A percentile compares a stretch with the other conserved stretches of the same genome.
Conservation (phyloP, 2,113 vertebrate genomes). For the Nannospalax galili region DNA sequence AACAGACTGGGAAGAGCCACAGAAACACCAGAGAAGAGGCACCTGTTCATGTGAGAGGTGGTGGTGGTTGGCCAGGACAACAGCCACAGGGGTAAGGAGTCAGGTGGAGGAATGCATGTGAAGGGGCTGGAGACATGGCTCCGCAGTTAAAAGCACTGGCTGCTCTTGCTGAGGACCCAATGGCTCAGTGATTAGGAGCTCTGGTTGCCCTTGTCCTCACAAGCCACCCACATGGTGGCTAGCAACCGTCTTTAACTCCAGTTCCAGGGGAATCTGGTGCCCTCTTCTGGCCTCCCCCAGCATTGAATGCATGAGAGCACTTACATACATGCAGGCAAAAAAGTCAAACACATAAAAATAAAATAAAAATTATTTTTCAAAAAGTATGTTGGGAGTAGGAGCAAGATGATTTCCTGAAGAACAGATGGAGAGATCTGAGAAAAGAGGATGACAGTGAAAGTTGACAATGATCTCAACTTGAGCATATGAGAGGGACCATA, state of each 20-base stretch:
- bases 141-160: too few relatives aligned
- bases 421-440: neutral
- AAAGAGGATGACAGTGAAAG: neutral
- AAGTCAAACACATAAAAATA: too few relatives aligned
- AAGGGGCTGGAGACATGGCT: too few relatives aligned
- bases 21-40: neutral
- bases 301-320: too few relatives aligned
- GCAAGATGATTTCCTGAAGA: neutral
- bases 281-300: too few relatives aligned
- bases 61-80: neutral
- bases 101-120: neutral
- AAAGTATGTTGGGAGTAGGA: neutral
- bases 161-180: too few relatives aligned
- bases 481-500: neutral
- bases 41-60: neutral
- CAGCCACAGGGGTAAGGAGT: neutral
- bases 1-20: neutral
- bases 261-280: too few relatives aligned
- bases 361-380: neutral
- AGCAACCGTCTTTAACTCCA: too few relatives aligned
- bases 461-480: neutral
- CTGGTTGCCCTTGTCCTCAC: too few relatives aligned
- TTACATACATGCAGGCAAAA: too few relatives aligned
- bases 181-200: too few relatives aligned
- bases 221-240: too few relatives aligned